These are phyloP conservation scores for Drosophila aldrichi DNA, from an alignment of 2,888 invertebrate species.

Conservation along the genomic window DNA sequence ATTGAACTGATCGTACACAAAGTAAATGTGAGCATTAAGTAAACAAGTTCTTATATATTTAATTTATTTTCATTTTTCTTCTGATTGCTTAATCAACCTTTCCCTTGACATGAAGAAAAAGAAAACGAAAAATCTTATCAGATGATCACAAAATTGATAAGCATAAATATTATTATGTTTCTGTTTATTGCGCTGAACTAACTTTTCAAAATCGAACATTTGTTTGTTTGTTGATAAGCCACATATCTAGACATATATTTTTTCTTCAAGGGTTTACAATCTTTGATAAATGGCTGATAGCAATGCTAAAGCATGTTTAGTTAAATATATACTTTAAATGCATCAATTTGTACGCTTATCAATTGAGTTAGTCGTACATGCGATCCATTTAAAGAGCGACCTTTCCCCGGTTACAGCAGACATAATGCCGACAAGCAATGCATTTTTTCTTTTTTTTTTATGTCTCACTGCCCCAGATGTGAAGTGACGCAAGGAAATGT, in stretches of 20 bases:
- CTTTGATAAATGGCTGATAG: not conserved
- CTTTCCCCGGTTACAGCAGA: not conserved
- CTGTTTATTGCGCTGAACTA: not conserved
- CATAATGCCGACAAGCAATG: constrained; percentile 5
- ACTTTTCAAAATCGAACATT: not conserved
- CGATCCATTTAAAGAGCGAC: constrained; percentile 4
- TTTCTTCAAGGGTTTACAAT: not conserved
- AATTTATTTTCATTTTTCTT: not conserved
- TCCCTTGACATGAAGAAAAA: not conserved
- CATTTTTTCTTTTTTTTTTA: not conserved
- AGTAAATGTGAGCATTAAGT: not conserved
- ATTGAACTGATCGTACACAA: not conserved
- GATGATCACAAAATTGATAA: not conserved
- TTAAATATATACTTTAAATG: not conserved
- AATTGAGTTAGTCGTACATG: not conserved
- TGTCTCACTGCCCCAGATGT: constrained; percentile 32
- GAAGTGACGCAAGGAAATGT: constrained; percentile 7
- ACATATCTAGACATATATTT: not conserved
- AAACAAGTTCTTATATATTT: not conserved
- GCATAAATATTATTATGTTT: not conserved
- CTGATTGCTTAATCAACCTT: not conserved
- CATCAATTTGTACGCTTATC: not conserved
- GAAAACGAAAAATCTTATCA: not conserved
- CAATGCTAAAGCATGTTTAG: not conserved
- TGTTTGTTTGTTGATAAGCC: not conserved